Evolutionary conservation across 2,888 invertebrate species (phyloP).

Genomic region (Plagiodera versicolora): DNA sequence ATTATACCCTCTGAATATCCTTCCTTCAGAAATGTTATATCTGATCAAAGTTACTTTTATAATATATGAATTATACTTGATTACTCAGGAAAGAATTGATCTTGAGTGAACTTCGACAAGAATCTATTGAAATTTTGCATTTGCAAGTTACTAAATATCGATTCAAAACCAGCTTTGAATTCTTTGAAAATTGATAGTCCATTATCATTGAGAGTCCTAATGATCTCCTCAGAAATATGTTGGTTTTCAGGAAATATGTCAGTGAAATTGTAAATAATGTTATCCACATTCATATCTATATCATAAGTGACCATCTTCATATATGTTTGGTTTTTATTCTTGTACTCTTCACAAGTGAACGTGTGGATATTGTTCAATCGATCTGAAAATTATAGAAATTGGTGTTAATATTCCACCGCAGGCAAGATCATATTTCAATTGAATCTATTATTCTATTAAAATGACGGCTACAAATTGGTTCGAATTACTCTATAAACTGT

Average conservation of each 20-base stretch:
- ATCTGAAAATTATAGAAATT: constrained; percentile 27
- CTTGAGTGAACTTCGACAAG: constrained; percentile 27
- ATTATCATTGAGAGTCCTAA: constrained; percentile 42
- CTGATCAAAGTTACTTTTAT: too few relatives aligned
- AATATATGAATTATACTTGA: too few relatives aligned
- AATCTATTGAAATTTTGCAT: constrained; percentile 34
- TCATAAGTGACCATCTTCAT: constrained; percentile 39
- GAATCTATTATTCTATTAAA: too few relatives aligned
- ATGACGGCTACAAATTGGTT: too few relatives aligned
- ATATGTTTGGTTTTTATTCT: constrained; percentile 38
- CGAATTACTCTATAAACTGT: too few relatives aligned
- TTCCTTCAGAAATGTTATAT: too few relatives aligned
- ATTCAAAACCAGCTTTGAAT: constrained; percentile 36
- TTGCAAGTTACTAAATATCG: constrained; percentile 33
- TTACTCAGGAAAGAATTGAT: not conserved
- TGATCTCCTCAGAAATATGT: constrained; percentile 37
- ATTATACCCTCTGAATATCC: too few relatives aligned
- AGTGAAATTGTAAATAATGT: constrained; percentile 38
- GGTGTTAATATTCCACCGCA: too few relatives aligned
- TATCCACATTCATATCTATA: constrained; percentile 63
- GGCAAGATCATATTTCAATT: too few relatives aligned
- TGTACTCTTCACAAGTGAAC: constrained; percentile 37
- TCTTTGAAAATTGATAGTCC: constrained; percentile 38
- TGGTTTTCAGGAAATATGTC: constrained; percentile 42
- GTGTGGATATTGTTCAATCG: constrained; percentile 29